Evolutionary conservation across 2,888 invertebrate genomes (phyloP).

Genomic region (Morpho deidamia): DNA sequence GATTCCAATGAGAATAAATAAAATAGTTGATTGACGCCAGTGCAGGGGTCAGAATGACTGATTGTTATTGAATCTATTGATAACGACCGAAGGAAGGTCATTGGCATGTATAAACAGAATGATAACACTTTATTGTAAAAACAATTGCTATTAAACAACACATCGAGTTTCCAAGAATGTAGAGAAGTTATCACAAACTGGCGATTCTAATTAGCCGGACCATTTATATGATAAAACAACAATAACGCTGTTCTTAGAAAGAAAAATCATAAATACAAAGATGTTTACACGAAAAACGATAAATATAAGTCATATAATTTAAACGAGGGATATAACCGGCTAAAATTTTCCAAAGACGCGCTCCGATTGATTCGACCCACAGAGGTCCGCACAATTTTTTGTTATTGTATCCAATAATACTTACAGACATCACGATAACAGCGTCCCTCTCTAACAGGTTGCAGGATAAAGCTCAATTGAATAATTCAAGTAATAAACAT

Average conservation of each 20-base stretch:
- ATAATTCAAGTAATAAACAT: constrained; percentile 36
- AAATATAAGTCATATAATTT: not conserved
- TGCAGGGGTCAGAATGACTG: constrained; percentile 5
- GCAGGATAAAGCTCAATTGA: constrained; percentile 32
- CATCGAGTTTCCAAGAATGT: constrained; percentile 11
- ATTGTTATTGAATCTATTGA: constrained; percentile 5
- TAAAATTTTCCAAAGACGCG: constrained; percentile 14
- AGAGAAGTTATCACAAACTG: constrained; percentile 3
- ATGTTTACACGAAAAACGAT: not conserved
- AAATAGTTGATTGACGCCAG: constrained; percentile 3
- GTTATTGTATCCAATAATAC: constrained; percentile 6
- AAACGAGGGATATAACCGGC: not conserved
- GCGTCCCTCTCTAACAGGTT: constrained; percentile 23
- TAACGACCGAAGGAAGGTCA: constrained; percentile 24
- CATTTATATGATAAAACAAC: not conserved
- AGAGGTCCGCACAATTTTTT: constrained; percentile 15
- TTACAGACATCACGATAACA: not conserved
- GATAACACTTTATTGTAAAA: constrained; percentile 20
- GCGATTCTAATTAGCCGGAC: not conserved
- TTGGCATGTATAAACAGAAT: constrained; percentile 20
- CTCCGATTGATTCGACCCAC: constrained; percentile 16
- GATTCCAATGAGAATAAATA: constrained; percentile 13
- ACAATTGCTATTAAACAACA: constrained; percentile 5
- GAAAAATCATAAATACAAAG: not conserved
- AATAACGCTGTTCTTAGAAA: not conserved